phyloP scores from a whole-genome alignment of 2,888 invertebrate species.

The Drosophila parthenogenetica region DNA sequence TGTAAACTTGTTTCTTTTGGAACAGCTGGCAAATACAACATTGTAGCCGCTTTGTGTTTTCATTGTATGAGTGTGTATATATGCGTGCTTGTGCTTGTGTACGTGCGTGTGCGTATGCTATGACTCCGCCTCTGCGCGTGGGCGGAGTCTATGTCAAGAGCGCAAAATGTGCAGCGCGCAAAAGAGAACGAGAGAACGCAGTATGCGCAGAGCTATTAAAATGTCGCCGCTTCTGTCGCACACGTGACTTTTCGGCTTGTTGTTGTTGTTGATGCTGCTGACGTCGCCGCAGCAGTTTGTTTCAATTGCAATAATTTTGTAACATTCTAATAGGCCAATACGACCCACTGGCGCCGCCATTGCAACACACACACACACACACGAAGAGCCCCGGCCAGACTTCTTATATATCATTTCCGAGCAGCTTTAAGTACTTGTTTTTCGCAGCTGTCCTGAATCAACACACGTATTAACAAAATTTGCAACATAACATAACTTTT shows the following conservation, averaged over 20 bases:
- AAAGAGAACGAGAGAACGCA: conserved; percentile 27
- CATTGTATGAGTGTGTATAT: conserved; percentile 25
- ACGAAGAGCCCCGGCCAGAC: conserved; percentile 6
- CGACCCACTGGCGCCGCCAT: conserved; percentile 51
- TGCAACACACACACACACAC: not conserved
- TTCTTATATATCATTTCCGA: conserved; percentile 34
- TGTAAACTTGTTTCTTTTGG: conserved; percentile 81
- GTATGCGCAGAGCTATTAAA: conserved; percentile 61
- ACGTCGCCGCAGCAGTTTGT: conserved; percentile 62
- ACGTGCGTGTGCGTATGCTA: conserved; percentile 10
- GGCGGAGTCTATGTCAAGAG: conserved; percentile 61
- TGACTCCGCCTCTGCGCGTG: conserved; percentile 61
- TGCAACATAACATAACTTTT: not conserved
- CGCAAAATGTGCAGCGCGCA: conserved; percentile 16
- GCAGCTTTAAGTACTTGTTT: conserved; percentile 1
- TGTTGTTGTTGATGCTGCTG: conserved; percentile 28
- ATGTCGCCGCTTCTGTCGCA: conserved; percentile 64
- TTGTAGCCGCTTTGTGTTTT: conserved; percentile 76
- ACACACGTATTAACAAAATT: conserved; percentile 2
- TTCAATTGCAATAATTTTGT: conserved; percentile 81
- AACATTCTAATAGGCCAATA: conserved; percentile 82
- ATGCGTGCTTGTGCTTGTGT: conserved; percentile 8
- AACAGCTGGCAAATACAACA: conserved; percentile 69
- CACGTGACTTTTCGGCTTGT: conserved; percentile 42
- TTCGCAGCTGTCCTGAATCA: not conserved